Base-by-base conservation (phyloP, 2,888 invertebrate genomes). In the Lasioglossum oenotherae region DNA sequence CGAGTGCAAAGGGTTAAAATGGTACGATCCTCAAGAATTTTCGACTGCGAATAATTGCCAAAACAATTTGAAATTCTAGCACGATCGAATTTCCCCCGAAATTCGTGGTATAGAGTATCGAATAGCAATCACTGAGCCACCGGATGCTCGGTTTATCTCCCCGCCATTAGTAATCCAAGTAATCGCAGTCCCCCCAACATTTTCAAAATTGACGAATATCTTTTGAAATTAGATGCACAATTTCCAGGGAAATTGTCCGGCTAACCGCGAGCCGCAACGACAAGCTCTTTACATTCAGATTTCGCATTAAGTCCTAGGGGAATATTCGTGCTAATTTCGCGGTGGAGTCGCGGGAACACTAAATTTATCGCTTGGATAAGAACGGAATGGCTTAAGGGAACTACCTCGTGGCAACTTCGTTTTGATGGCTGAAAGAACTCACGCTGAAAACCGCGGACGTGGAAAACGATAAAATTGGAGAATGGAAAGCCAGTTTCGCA, bases 191-290 rank as follows among this genome's bases (percentile, higher is more conserved):
- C 8, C 12, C 71, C 12, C 2, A 79, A 73, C 16, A 38, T 35
- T 44, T 73, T 23, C 2, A 73, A 73, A 53, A 38, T 67, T 1
- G 16, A n/a, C n/a, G 41, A 41, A 76, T 82, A 76, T 64, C 44
- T 38, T 76, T 76, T 46, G 27, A 73, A 67, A 72, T 53, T 64
- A 14, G 41, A 53, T 4, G 35, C 23, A 69, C 27, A 46, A 72
- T 72, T 35, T 60, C 31, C 44, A 5, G 4, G 14, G 27, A 27
- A 49, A 67, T 19, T 46, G 49, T n/a, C 14, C 5, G 23, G 10
- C 8, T 23, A 53, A 53, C 53, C 53, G 53, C 27, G 60, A 14
- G 60, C 27, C 12, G 23, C 27, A 14, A 8, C 38, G 23, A 10
- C 23, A 23, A 38, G 38, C 19, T 38, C 19, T 69, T 38, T 38